Conservation (phyloP, 2,113 vertebrate genomes). For the Caloenas nicobarica region DNA sequence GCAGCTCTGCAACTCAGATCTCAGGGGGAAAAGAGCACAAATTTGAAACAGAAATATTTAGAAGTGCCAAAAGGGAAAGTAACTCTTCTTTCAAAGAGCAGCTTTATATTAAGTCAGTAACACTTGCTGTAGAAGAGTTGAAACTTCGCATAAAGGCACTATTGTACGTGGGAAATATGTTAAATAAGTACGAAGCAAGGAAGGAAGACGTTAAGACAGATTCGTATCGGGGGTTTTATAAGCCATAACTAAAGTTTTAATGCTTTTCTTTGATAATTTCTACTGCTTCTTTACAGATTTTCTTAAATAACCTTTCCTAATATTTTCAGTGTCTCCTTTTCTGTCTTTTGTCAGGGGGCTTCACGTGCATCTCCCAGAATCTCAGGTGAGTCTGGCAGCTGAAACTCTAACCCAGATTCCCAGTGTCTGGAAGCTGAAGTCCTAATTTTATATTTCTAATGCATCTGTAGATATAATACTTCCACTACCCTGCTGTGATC, state of each 20-base stretch:
- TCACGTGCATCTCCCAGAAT: neutral
- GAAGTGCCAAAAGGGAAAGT: conserved; percentile 24
- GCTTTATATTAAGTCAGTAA: neutral
- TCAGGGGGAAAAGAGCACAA: neutral
- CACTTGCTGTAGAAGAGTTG: neutral
- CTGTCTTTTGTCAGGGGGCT: neutral
- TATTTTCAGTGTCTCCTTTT: neutral
- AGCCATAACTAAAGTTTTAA: neutral
- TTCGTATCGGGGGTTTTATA: neutral
- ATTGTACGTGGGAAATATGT: neutral
- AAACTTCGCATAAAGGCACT: neutral
- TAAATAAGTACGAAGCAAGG: neutral
- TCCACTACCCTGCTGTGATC: neutral
- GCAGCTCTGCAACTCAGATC: neutral
- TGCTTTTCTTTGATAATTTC: neutral
- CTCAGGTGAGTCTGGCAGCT: neutral
- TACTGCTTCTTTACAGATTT: neutral
- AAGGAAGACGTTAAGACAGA: neutral
- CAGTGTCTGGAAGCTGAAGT: neutral
- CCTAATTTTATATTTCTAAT: neutral
- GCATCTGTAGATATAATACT: neutral
- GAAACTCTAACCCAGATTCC: neutral
- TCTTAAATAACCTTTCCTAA: neutral
- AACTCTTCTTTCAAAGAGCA: conserved; percentile 1
- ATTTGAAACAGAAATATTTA: conserved; percentile 38